phyloP scores from a whole-genome alignment of 1,140 invertebrate genomes.

The Archivesica marissinica region DNA sequence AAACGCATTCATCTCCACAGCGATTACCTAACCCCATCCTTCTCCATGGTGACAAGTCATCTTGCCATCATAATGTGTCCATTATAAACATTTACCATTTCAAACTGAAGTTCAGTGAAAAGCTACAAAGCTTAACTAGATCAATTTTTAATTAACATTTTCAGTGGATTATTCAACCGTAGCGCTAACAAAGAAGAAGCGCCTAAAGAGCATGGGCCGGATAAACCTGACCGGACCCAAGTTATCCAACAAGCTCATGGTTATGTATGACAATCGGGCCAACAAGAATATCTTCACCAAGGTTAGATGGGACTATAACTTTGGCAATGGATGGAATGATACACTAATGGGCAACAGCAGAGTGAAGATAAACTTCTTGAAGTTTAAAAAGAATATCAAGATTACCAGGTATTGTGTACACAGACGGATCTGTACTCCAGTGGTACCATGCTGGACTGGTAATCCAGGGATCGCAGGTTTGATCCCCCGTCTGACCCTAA shows the following conservation, averaged over 20 bases:
- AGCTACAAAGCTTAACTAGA: too few relatives aligned
- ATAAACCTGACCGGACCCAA: conserved; percentile 65
- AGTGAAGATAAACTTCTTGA: conserved; percentile 67
- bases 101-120: too few relatives aligned
- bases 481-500: too few relatives aligned
- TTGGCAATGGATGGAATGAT: conserved; percentile 67
- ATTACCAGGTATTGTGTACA: conserved; percentile 65
- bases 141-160: too few relatives aligned
- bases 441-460: too few relatives aligned
- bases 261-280: conserved; percentile 60
- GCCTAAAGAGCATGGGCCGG: conserved; percentile 55
- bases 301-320: conserved; percentile 70
- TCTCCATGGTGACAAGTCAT: too few relatives aligned
- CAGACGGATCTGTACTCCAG: not conserved
- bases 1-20: too few relatives aligned
- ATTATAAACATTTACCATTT: too few relatives aligned
- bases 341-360: conserved; percentile 65
- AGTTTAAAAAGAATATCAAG: conserved; percentile 65
- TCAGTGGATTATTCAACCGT: conserved; percentile 62
- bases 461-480: too few relatives aligned
- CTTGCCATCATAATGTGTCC: too few relatives aligned
- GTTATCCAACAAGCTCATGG: conserved; percentile 55
- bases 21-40: too few relatives aligned
- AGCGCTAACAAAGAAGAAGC: conserved; percentile 52
- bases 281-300: conserved; percentile 52